Evolutionary conservation across 64 coral and sea anemone genomes (phyloP), one percentile per base, ranked within the genome.

Genomic region (Montipora capricornis): DNA sequence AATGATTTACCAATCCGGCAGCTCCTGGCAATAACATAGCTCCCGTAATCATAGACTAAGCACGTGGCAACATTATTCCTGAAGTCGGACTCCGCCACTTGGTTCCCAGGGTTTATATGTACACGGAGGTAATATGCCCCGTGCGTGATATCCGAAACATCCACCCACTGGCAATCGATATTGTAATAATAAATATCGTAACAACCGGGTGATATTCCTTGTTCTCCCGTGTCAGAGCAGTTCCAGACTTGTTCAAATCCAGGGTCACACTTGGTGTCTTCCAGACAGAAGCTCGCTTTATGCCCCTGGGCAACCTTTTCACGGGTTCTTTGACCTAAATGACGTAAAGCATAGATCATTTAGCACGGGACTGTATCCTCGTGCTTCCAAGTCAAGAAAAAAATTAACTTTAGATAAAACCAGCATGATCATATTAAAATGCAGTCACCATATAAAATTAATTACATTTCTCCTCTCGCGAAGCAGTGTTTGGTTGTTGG

Each of bases 91-190:
- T 98, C 96, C 11, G 89, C 90, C 48, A 98, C 93, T 78, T 92
- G 95, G 14, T 81, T 77, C 3, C 87, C 86, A 19, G 96, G 96
- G 68, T 98, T 98, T 1, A 95, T 15, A 7, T 80, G 84, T 16
- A 98, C 74, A 19, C 87, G 78, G 7, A 98, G 57, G 20, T 85
- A 89, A 86, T 75, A 98, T 10, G 52, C 52, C 3, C 90, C 78
- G 19, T 70, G 55, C 10, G 13, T 7, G 17, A 98, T 17, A 47
- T 95, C 93, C 17, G 85, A 75, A 45, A 81, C n/a, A 15, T 98
- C 96, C 19, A 98, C 73, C 96, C 96, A 98, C 75, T 98, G 96
- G 58, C 96, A 98, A 60, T 98, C 96, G 19, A 98, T 88, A 75
- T 92, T 93, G 44, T 78, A 91, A 46, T 74, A 20, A 76, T 98